Evolutionary conservation across 2,888 invertebrate species (phyloP), one percentile per base, ranked within the genome.

Genomic region (Vandiemenella viatica): DNA sequence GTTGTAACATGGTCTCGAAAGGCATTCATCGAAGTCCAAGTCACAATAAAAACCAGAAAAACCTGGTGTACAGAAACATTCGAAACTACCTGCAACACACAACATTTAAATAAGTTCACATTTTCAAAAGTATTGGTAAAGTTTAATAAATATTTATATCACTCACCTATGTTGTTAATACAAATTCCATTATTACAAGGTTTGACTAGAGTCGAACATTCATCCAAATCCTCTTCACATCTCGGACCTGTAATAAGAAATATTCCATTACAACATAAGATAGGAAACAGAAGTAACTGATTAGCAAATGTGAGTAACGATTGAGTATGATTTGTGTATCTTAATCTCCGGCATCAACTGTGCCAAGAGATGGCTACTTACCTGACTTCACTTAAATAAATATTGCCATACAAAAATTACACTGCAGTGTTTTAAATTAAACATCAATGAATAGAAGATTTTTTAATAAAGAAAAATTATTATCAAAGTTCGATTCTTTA

Each of bases 21-120:
- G 72, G 60, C 91, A 91, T 65, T 90, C 90, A 63, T 91, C 83
- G 58, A 90, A 84, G 65, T 91, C 85, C 49, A 82, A 75, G 60
- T 87, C 82, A 64, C 91, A 92, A 55, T 79, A 76, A 59, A 80
- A 76, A 16, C 91, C 91, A 13, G 89, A 86, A 64, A 79, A 90
- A 3, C 92, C 92, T n/a, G 87, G 86, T 45, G 75, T 76, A 64
- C 91, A 92, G 60, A 81, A 84, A 65, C 92, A 92, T 60, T 83
- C 80, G 67, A 80, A 90, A 51, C 80, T 77, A 42, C 62, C 62
- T 62, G 48, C 15, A 54, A 51, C 45, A 16, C n/a, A n/a, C n/a
- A n/a, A n/a, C n/a, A n/a, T n/a, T n/a, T n/a, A n/a, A n/a, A n/a
- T n/a, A n/a, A n/a, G n/a, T n/a, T n/a, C 8, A 26, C 43, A 21